Percentiles rank a stretch among this genome's conserved stretches.
Evolutionary conservation across 1,140 invertebrate genomes (phyloP).

Genomic region (Sarcophaga bullata): DNA sequence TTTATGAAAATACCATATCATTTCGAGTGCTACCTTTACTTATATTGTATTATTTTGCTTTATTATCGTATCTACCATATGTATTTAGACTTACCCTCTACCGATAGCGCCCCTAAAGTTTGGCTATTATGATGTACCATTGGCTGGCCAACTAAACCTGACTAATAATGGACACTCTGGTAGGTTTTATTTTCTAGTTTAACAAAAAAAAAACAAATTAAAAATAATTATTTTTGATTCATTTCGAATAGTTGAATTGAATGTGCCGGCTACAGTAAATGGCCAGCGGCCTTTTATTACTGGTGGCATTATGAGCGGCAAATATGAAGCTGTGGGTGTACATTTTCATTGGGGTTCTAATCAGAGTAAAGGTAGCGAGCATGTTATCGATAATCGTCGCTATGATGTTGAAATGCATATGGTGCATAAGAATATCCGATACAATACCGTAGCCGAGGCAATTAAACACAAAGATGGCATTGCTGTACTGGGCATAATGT

Average conservation of each 20-base stretch:
- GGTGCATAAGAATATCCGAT: conserved; percentile 55
- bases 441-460: conserved; percentile 49
- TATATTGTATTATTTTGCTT: not conserved
- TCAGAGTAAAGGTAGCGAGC: conserved; percentile 51
- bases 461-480: conserved; percentile 50
- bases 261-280: conserved; percentile 67
- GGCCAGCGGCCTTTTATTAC: conserved; percentile 71
- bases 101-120: conserved; percentile 53
- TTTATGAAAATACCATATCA: not conserved
- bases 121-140: conserved; percentile 73
- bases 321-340: conserved; percentile 72
- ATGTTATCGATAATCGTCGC: conserved; percentile 49
- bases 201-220: not conserved
- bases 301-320: conserved; percentile 69
- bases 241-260: conserved; percentile 59
- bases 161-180: conserved; percentile 77
- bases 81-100: not conserved
- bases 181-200: conserved; percentile 52
- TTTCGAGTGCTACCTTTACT: not conserved
- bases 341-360: conserved; percentile 75
- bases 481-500: conserved; percentile 54
- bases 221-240: conserved; percentile 13
- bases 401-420: conserved; percentile 60
- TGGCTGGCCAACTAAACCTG: conserved; percentile 69
- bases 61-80: no score